Evolutionary conservation across 2,113 vertebrate species (phyloP).

Genomic region (Festucalex cinctus): DNA sequence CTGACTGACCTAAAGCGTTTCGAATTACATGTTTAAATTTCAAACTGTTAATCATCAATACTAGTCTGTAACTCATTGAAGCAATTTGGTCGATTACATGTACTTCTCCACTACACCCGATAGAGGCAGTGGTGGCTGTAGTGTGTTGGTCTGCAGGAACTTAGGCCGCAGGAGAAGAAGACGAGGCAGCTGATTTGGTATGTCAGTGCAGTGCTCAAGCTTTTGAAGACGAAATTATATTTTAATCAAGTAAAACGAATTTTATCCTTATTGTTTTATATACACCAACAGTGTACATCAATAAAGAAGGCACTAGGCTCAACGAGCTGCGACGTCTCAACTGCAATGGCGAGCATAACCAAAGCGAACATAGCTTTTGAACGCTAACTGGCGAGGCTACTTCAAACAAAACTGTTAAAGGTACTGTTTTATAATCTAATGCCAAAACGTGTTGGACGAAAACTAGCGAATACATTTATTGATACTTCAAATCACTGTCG

Average conservation of each 20-base stretch:
- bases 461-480: background rate
- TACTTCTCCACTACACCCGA: background rate
- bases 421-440: background rate
- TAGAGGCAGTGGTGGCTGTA: background rate
- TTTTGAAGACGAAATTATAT: too few species aligned
- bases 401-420: background rate
- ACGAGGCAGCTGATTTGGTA: background rate
- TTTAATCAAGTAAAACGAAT: background rate
- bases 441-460: background rate
- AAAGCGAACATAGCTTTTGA: background rate
- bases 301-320: background rate
- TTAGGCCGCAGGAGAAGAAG: background rate
- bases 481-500: background rate
- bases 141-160: background rate
- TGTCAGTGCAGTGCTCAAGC: background rate
- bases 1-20: background rate
- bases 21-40: background rate
- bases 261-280: background rate
- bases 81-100: background rate
- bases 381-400: background rate
- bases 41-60: background rate
- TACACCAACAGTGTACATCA: background rate
- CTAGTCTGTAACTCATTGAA: background rate
- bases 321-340: background rate
- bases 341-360: background rate